Evolutionary conservation across 2,888 invertebrate species (phyloP), one percentile per base, ranked within the genome.

Genomic region (Apeira syringaria): DNA sequence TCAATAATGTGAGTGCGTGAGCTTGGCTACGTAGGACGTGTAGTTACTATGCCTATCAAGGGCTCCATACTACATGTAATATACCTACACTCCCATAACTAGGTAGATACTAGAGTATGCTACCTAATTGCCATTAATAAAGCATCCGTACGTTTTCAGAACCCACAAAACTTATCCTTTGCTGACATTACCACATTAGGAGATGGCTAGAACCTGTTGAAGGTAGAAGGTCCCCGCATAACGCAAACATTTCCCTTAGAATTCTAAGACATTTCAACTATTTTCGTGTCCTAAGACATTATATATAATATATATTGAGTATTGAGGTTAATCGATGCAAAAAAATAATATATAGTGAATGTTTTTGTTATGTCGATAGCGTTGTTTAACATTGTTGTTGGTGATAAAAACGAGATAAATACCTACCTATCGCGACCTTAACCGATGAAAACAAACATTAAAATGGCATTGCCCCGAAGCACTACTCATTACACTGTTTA

Each of bases 361-460:
- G 46, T 58, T 59, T 67, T 67, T 59, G 60, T 62, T 55, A 49
- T 64, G 41, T 48, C 56, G 71, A 69, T 76, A 74, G 70, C 61
- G 53, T 48, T 58, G 56, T 53, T 49, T 45, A 52, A 55, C 54
- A 63, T 61, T 73, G 67, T 70, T 68, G 68, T 63, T 8, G 7
- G 7, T 52, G 43, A 66, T 67, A 63, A 62, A 62, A 62, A 67
- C 56, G 59, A 67, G 61, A 63, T 64, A 53, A 62, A 64, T n/a
- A n/a, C n/a, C 61, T 67, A 71, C 71, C 68, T 15, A 60, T 47
- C 28, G 30, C 62, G 73, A 67, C 78, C 74, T 76, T 76, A 68
- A 48, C 30, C 44, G 45, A 61, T 64, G 61, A 62, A 64, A 66
- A 59, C 46, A 59, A 62, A 56, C 59, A 62, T 47, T 53, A 48